These are phyloP conservation scores for Leptatherina wallacei DNA, from an alignment of 2,797 vertebrate genomes.

Conservation along the genomic window DNA sequence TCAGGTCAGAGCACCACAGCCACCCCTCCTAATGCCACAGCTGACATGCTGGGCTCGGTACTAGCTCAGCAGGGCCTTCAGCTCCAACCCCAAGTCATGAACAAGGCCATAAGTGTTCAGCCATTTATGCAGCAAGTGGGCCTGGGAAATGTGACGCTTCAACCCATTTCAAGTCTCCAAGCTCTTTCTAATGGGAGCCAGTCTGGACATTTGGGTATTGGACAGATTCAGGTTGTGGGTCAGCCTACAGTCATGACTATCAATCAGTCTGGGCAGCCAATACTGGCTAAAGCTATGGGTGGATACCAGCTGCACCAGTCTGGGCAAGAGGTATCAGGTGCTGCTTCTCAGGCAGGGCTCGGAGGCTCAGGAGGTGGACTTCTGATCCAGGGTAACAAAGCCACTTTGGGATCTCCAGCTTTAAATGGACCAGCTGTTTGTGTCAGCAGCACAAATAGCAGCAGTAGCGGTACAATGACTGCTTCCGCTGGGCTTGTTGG, in stretches of 20 bases:
- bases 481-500: conserved; percentile 80
- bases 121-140: conserved; percentile 94
- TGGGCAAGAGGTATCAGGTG: conserved; percentile 81
- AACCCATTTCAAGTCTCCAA: conserved; percentile 92
- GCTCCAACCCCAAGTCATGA: conserved; percentile 90
- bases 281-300: conserved; percentile 91
- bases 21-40: conserved; percentile 75
- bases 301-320: conserved; percentile 91
- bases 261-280: conserved; percentile 90
- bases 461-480: conserved; percentile 75
- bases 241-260: conserved; percentile 97
- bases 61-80: conserved; percentile 85
- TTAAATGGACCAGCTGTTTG: conserved; percentile 91
- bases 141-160: conserved; percentile 94
- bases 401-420: conserved; percentile 86
- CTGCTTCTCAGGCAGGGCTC: conserved; percentile 78
- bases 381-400: conserved; percentile 92
- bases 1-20: conserved; percentile 68
- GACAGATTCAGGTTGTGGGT: conserved; percentile 95
- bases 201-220: conserved; percentile 89
- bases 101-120: conserved; percentile 94
- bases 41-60: conserved; percentile 90
- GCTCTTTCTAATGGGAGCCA: conserved; percentile 93
- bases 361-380: conserved; percentile 85
- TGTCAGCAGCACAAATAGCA: conserved; percentile 82